Conservation (phyloP, 2,113 vertebrate genomes). For the Thunnus thynnus region DNA sequence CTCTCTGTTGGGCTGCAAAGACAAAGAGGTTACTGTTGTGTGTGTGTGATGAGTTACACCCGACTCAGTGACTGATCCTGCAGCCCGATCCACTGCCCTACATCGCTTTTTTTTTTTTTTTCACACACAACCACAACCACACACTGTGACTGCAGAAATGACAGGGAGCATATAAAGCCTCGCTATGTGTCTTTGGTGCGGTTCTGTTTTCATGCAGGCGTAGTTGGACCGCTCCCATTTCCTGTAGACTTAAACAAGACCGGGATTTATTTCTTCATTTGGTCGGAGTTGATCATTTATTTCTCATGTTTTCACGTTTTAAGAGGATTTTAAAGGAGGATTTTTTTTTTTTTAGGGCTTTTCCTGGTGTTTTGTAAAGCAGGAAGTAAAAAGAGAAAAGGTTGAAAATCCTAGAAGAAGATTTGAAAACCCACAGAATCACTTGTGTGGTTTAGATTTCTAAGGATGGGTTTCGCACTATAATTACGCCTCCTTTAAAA, state of each 20-base stretch:
- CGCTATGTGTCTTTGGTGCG: conserved; percentile 29
- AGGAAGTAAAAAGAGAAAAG: background rate
- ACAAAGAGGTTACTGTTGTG: conserved; percentile 75
- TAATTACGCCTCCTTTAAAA: conserved; percentile 45
- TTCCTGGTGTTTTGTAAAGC: background rate
- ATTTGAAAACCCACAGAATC: conserved; percentile 21
- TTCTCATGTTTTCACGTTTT: background rate
- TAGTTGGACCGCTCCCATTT: conserved; percentile 44
- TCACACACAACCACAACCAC: conserved; percentile 23
- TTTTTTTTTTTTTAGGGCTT: background rate
- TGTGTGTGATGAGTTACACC: conserved; percentile 56
- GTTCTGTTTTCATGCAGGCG: conserved; percentile 37
- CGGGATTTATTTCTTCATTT: background rate
- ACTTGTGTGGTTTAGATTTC: background rate
- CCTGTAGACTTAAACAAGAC: conserved; percentile 24
- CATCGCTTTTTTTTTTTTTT: conserved; percentile 2
- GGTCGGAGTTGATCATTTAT: background rate
- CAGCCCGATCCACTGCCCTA: conserved; percentile 13
- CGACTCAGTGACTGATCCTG: conserved; percentile 29
- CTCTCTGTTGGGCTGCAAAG: conserved; percentile 45
- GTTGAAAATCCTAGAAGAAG: no score
- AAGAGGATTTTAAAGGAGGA: background rate
- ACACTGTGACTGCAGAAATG: conserved; percentile 40
- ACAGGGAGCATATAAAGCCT: conserved; percentile 48
- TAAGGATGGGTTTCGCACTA: background rate